Percentiles rank a stretch among this genome's conserved stretches.
phyloP scores from a whole-genome alignment of 2,797 vertebrate species.

The Chelmon rostratus region DNA sequence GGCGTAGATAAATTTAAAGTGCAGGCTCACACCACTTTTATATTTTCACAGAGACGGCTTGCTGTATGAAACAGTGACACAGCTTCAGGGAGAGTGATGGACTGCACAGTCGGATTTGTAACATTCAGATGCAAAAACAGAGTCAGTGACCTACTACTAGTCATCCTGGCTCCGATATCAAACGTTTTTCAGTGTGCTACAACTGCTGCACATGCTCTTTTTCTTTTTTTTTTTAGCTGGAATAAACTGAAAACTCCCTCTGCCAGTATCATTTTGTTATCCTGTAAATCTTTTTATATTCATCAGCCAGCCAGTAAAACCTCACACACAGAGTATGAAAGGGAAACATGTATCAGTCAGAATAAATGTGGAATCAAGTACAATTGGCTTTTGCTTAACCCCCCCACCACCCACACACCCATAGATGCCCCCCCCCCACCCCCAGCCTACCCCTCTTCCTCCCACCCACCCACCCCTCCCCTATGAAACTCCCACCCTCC shows the following conservation, averaged over 20 bases:
- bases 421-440: slow-evolving; percentile 26
- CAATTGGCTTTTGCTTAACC: slow-evolving; percentile 76
- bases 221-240: slow-evolving; percentile 3
- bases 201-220: slow-evolving; percentile 41
- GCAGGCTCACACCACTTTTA: slow-evolving; percentile 61
- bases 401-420: slow-evolving; percentile 49
- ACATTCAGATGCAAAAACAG: slow-evolving; percentile 54
- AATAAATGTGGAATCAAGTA: slow-evolving; percentile 77
- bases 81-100: slow-evolving; percentile 75
- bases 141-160: slow-evolving; percentile 65
- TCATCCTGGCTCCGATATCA: slow-evolving; percentile 75
- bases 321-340: slow-evolving; percentile 54
- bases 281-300: slow-evolving; percentile 50
- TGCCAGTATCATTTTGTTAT: slow-evolving; percentile 45
- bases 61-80: slow-evolving; percentile 76
- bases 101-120: slow-evolving; percentile 50
- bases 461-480: slow-evolving; percentile 65
- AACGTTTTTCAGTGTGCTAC: slow-evolving; percentile 57
- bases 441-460: slow-evolving; percentile 51
- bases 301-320: slow-evolving; percentile 42
- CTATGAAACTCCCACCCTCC: slow-evolving; percentile 84
- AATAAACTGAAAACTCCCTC: slow-evolving; percentile 49
- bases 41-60: slow-evolving; percentile 65
- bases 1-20: slow-evolving; percentile 67
- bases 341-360: slow-evolving; percentile 70